Base-by-base conservation (phyloP, 1,140 invertebrate genomes). In the Steinernema khuongi region DNA sequence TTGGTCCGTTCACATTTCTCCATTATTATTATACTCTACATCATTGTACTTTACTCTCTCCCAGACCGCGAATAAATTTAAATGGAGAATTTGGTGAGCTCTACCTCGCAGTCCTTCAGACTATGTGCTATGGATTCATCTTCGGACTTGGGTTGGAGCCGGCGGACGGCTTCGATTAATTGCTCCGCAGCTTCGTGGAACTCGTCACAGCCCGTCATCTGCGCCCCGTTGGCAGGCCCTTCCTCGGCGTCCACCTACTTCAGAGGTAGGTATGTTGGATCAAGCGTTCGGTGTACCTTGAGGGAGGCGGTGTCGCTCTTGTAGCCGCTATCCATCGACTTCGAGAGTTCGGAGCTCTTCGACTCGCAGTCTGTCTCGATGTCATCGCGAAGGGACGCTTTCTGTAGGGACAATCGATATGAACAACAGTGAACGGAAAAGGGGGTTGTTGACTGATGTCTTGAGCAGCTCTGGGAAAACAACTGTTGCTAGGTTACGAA, bases 321-420 rank as follows among this genome's bases (percentile, higher is more conserved):
- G 50, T 60, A 60, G 14, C 50, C 50, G 50, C 50, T 60, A 22
- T 60, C 50, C 50, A 60, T 60, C 50, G 50, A 60, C 19, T 60
- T 60, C 4, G 11, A 7, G 50, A 60, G 26, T 26, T 60, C 50
- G 22, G 50, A 60, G 50, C 26, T 60, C 26, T 60, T 60, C 19
- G 50, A 60, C 19, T 60, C 50, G 50, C 50, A 60, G 50, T 60
- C 50, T n/a, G 50, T 60, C 26, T 60, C 50, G 11, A 17, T 22
- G 7, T 60, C 50, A n/a, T 60, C 11, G 4, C 7, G 50, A n/a
- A 7, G 7, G 11, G n/a, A n/a, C n/a, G 50, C 50, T 60, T 26
- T 60, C 11, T 60, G 26, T n/a, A 17, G 2, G 26, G 22, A 60
- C 14, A 22, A 60, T 60, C 22, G 26, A 22, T 22, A 4, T 4